phyloP scores from a whole-genome alignment of 2,797 vertebrate species.

The Babyrousa celebensis region DNA sequence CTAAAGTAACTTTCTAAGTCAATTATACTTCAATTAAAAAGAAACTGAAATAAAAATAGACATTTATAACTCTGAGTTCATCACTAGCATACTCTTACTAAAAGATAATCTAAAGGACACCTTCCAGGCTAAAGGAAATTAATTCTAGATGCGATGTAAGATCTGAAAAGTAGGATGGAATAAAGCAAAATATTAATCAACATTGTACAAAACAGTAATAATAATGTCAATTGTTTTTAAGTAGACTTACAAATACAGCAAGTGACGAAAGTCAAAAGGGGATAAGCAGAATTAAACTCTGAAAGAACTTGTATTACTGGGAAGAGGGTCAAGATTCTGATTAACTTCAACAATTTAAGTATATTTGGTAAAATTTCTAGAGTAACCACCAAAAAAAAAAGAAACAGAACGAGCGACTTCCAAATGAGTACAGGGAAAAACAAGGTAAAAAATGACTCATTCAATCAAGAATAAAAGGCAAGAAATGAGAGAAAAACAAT shows the following conservation, averaged over 20 bases:
- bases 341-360: slow-evolving; percentile 39
- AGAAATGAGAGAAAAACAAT: background rate
- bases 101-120: background rate
- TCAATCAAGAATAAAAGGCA: slow-evolving; percentile 52
- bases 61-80: background rate
- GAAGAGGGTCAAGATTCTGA: background rate
- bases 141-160: background rate
- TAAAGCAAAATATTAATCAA: slow-evolving; percentile 28
- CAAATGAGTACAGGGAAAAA: background rate
- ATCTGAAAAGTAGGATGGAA: background rate
- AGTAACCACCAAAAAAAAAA: slow-evolving; percentile 54
- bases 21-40: background rate
- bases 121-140: background rate
- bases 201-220: background rate
- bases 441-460: slow-evolving; percentile 18
- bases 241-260: background rate
- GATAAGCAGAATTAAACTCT: slow-evolving; percentile 56
- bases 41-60: slow-evolving; percentile 26
- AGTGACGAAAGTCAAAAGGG: background rate
- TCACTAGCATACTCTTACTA: background rate
- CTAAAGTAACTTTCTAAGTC: background rate
- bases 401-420: slow-evolving; percentile 13
- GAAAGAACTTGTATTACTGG: background rate
- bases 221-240: slow-evolving; percentile 30
- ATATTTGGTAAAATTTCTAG: slow-evolving; percentile 7